A percentile compares a stretch with the other conserved stretches of the same genome.
These are phyloP conservation scores for Rhincodon typus DNA, from an alignment of 2,797 vertebrate species.

Conservation along the genomic window DNA sequence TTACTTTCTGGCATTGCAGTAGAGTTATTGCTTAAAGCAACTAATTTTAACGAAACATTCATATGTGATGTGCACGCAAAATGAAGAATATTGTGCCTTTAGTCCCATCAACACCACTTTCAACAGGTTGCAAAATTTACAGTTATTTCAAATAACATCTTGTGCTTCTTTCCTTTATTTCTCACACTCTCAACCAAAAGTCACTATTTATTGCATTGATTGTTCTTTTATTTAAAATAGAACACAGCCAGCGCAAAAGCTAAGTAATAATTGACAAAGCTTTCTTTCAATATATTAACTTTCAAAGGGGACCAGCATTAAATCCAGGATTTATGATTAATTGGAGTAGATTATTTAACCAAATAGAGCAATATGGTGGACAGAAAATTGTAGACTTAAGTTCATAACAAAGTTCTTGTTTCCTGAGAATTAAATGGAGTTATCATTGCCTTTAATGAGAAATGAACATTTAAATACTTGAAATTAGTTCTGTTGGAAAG, in stretches of 20 bases:
- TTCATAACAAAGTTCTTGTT: constrained; percentile 16
- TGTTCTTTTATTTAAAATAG: background rate
- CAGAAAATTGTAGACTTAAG: constrained; percentile 31
- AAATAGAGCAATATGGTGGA: background rate
- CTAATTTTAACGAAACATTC: background rate
- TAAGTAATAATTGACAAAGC: background rate
- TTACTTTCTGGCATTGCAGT: background rate
- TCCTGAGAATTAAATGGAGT: constrained; percentile 8
- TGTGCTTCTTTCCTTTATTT: background rate
- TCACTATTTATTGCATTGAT: background rate
- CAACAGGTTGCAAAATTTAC: background rate
- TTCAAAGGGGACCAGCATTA: constrained; percentile 1
- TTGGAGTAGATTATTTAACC: constrained; percentile 5
- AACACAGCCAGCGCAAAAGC: background rate
- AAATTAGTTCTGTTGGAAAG: background rate
- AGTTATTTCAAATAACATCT: background rate
- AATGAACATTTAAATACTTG: background rate
- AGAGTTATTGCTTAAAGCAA: background rate
- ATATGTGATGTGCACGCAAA: background rate
- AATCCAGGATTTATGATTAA: background rate
- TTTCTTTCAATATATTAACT: background rate
- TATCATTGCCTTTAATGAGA: constrained; percentile 18
- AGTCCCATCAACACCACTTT: background rate
- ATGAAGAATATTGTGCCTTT: background rate
- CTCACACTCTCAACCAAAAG: background rate